These are phyloP conservation scores for Ormyrus thymus DNA, from an alignment of 2,888 invertebrate species.

Conservation along the genomic window DNA sequence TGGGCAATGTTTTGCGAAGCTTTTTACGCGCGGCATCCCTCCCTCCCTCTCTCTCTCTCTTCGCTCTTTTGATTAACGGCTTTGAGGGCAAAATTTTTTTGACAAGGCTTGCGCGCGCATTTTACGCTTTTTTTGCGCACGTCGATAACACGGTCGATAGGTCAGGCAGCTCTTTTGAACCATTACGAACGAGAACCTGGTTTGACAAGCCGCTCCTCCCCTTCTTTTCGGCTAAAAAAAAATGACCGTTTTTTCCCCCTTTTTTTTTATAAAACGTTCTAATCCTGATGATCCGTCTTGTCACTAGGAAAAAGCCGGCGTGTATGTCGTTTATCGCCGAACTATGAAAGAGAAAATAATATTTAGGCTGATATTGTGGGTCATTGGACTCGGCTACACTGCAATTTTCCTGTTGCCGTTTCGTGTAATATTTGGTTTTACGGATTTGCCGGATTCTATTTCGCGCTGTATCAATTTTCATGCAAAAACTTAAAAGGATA, in stretches of 20 bases:
- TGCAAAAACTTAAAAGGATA: no score
- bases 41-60: background rate
- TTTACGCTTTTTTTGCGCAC: background rate
- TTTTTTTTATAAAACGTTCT: constrained; percentile 12
- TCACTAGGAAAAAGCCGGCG: background rate
- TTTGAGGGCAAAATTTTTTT: constrained; percentile 22
- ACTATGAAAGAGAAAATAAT: background rate
- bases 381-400: no score
- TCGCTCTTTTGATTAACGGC: constrained; percentile 9
- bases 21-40: background rate
- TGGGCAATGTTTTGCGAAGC: background rate
- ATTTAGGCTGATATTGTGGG: background rate
- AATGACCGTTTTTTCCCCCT: background rate
- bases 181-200: constrained; percentile 21
- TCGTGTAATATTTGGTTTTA: no score
- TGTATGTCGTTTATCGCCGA: constrained; percentile 10
- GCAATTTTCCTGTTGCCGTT: no score
- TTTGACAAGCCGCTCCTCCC: constrained; percentile 31
- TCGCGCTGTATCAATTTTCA: no score
- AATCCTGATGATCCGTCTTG: constrained; percentile 31
- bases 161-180: constrained; percentile 8
- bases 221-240: constrained; percentile 4
- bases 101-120: background rate
- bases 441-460: no score
- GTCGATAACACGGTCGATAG: constrained; percentile 45